A percentile compares a stretch with the other conserved stretches of the same genome.
These are phyloP conservation scores for Myocastor coypus DNA, from an alignment of 2,113 vertebrate species.

Conservation along the genomic window DNA sequence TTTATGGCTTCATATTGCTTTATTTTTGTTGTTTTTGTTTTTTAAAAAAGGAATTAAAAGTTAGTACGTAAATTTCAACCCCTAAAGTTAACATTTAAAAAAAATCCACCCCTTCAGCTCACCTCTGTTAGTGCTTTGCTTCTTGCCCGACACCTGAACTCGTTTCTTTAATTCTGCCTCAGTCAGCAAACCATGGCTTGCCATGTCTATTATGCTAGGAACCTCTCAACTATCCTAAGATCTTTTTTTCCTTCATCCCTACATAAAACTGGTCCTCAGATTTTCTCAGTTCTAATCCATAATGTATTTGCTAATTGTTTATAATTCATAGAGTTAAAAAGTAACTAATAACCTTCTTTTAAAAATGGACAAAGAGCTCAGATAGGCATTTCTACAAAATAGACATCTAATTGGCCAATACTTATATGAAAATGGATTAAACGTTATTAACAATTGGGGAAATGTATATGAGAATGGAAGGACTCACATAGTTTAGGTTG, in stretches of 20 bases:
- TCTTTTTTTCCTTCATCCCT: background rate
- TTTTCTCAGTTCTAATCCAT: background rate
- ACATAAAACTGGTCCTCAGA: background rate
- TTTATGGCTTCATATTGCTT: too few species aligned
- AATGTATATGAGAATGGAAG: background rate
- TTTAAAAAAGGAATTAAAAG: background rate
- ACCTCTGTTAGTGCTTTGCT: background rate
- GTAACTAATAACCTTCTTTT: background rate
- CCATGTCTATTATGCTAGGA: background rate
- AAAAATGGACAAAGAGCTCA: background rate
- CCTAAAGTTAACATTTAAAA: background rate
- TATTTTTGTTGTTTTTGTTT: too few species aligned
- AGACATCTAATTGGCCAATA: background rate
- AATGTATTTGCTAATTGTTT: background rate
- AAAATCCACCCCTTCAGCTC: background rate
- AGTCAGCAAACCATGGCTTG: background rate
- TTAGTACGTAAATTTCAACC: conserved; percentile 16
- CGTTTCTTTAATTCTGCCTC: background rate
- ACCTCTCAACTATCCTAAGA: background rate
- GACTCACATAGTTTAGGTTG: background rate
- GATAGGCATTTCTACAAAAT: background rate
- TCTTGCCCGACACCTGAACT: background rate
- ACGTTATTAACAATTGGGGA: background rate
- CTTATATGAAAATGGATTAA: background rate
- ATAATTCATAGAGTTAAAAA: background rate